Evolutionary conservation across 2,888 invertebrate genomes (phyloP).

Genomic region (Steinernema hermaphroditum): DNA sequence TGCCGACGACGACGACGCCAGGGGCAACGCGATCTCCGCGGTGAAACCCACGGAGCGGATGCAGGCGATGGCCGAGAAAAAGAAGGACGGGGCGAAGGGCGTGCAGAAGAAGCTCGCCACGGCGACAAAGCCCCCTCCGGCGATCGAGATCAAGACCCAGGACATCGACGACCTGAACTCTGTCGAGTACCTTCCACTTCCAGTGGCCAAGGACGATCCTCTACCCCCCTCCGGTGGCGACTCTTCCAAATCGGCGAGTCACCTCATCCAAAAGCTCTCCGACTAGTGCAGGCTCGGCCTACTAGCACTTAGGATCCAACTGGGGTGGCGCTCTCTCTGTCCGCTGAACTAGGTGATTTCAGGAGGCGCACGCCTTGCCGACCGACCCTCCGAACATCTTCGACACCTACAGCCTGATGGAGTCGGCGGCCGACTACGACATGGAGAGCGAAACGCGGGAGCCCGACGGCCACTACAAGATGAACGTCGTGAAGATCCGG

Average conservation of each 20-base stretch:
- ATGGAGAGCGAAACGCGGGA: constrained; percentile 14
- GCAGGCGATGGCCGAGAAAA: not conserved
- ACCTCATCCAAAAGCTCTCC: no score
- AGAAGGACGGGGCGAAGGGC: not conserved
- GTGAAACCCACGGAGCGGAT: not conserved
- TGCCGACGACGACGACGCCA: not conserved
- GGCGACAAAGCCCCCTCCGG: not conserved
- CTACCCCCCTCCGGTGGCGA: not conserved
- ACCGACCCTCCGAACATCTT: constrained; percentile 14
- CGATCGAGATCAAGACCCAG: constrained; percentile 23
- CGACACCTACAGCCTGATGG: constrained; percentile 23
- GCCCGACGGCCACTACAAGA: constrained; percentile 27
- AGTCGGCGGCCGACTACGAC: constrained; percentile 9
- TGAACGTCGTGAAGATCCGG: constrained; percentile 21
- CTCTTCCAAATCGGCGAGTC: not conserved
- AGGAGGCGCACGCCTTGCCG: constrained; percentile 20
- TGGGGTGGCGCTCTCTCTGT: not conserved
- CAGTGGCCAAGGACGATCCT: no score
- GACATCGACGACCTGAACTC: constrained; percentile 4
- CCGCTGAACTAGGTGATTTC: not conserved
- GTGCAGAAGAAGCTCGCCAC: not conserved
- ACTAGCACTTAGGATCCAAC: no score
- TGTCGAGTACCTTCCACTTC: constrained; percentile 13
- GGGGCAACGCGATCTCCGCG: not conserved
- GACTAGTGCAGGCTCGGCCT: no score